Evolutionary conservation across 1,140 invertebrate species (phyloP), one percentile per base, ranked within the genome.

Genomic region (Uloborus diversus): DNA sequence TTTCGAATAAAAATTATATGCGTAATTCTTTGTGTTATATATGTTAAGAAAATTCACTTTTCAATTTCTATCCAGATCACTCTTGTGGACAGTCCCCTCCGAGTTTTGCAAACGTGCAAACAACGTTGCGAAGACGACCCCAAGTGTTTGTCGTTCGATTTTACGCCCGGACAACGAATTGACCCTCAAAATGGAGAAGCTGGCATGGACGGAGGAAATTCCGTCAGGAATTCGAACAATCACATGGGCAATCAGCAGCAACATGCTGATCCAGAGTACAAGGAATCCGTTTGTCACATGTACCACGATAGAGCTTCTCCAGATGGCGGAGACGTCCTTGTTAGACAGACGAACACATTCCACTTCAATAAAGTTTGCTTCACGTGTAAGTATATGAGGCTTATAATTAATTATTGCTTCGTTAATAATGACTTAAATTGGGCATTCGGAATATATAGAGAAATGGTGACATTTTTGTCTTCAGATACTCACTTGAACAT

Each of bases 361-460:
- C 94, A 96, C 85, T 96, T 95, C 84, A 93, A 93, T 23, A 94
- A 96, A 90, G 92, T 96, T 35, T 96, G 95, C 85, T 89, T 96
- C 17, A 91, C 93, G 32, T 95, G 94, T 96, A 88, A 92, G 92
- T 76, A 56, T 0, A 9, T 3, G 5, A 25, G 28, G 35, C 17
- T 47, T 56, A 1, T 2, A 42, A n/a, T n/a, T n/a, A n/a, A n/a
- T n/a, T n/a, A n/a, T n/a, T n/a, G n/a, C n/a, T n/a, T n/a, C n/a
- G n/a, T n/a, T n/a, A n/a, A n/a, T n/a, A n/a, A n/a, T n/a, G n/a
- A n/a, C n/a, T n/a, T n/a, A n/a, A n/a, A n/a, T n/a, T n/a, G n/a
- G n/a, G n/a, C n/a, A n/a, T n/a, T n/a, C n/a, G n/a, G n/a, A n/a
- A n/a, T n/a, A n/a, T n/a, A n/a, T n/a, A n/a, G n/a, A n/a, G n/a